Conservation (phyloP, 2,797 vertebrate genomes). For the Carcharodon carcharias region DNA sequence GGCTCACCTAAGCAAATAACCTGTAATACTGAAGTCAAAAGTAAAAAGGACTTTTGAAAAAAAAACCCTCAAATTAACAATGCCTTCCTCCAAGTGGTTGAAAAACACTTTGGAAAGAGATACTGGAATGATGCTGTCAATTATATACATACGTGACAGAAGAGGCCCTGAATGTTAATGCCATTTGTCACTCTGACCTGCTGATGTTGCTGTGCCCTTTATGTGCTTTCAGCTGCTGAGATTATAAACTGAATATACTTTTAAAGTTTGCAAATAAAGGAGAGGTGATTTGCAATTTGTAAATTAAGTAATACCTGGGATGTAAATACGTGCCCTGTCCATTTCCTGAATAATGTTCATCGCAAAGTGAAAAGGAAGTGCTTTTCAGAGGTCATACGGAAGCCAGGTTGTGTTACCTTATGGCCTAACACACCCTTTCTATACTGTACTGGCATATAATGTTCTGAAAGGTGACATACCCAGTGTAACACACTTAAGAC, state of each 20-base stretch:
- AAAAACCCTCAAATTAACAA: not conserved
- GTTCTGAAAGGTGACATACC: not conserved
- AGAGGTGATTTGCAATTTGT: not conserved
- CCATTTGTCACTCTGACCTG: not conserved
- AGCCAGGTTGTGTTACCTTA: not conserved
- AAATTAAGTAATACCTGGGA: not conserved
- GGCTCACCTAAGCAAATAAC: too few relatives aligned
- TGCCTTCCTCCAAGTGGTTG: not conserved
- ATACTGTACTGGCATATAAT: not conserved
- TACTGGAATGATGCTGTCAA: not conserved
- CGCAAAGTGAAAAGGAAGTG: not conserved
- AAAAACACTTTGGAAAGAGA: not conserved
- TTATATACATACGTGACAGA: too few relatives aligned
- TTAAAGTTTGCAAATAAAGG: not conserved
- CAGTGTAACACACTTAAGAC: not conserved
- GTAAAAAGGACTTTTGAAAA: not conserved
- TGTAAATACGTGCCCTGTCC: not conserved
- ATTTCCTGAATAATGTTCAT: not conserved
- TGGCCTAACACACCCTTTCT: too few relatives aligned
- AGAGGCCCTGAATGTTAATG: not conserved
- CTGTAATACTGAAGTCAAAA: not conserved
- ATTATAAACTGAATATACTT: not conserved
- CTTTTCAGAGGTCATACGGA: not conserved
- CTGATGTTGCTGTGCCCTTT: too few relatives aligned
- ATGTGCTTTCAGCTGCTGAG: not conserved